Percentiles rank a stretch among this genome's conserved stretches.
Evolutionary conservation across 2,797 vertebrate genomes (phyloP).

Genomic region (Urosaurus nigricauda): DNA sequence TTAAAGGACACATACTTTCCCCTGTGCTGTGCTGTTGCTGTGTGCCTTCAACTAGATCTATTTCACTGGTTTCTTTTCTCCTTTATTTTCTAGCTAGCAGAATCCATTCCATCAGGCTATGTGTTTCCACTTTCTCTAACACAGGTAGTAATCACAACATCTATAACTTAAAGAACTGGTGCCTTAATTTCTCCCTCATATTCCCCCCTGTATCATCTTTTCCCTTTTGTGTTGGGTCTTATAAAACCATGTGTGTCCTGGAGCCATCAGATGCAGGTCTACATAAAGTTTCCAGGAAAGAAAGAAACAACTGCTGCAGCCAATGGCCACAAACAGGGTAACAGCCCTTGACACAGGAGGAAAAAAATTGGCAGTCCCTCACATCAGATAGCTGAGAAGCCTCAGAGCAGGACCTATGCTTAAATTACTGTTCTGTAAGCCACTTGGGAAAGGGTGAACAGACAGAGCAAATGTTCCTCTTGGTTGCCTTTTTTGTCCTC

Average conservation of each 20-base stretch:
- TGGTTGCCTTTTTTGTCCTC: too few species aligned
- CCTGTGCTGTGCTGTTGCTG: too few species aligned
- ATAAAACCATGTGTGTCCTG: too few species aligned
- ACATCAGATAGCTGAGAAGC: background rate
- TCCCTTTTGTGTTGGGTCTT: background rate
- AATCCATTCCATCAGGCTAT: background rate
- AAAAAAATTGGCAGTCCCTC: too few species aligned
- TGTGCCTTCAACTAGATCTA: too few species aligned
- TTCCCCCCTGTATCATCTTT: background rate
- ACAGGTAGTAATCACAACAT: background rate
- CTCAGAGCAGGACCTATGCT: background rate
- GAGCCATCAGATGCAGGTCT: too few species aligned
- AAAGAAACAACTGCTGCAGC: too few species aligned
- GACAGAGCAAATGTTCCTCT: too few species aligned
- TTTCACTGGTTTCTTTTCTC: background rate
- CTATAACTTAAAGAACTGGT: background rate
- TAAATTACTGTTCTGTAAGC: background rate
- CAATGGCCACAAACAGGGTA: too few species aligned
- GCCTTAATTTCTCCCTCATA: background rate
- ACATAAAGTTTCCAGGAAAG: too few species aligned
- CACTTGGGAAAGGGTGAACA: background rate
- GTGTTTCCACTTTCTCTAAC: background rate
- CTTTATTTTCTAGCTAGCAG: background rate
- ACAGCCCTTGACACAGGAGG: too few species aligned
- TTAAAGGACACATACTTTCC: too few species aligned